Conservation (phyloP, 2,888 invertebrate species). For the Sminthurinus aureus region DNA sequence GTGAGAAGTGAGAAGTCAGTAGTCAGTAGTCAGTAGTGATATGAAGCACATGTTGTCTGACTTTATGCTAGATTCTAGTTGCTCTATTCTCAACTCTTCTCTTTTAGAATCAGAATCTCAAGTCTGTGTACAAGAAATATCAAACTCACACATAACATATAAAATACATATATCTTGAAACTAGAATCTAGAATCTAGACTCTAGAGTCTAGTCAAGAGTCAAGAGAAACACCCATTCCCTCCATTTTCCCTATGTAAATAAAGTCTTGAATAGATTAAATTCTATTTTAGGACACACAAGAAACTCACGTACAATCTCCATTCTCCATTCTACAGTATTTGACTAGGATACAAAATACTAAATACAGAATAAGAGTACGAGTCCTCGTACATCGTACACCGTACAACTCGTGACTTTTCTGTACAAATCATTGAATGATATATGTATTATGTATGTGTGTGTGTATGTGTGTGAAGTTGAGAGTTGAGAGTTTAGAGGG, state of each 20-base stretch:
- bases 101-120: background rate
- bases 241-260: slow-evolving; percentile 33
- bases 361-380: no score
- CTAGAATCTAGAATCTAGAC: no score
- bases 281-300: slow-evolving; percentile 37
- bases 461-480: background rate
- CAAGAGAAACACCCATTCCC: background rate
- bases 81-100: background rate
- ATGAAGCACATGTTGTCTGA: slow-evolving; percentile 30
- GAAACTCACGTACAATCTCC: slow-evolving; percentile 4
- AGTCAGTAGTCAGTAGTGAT: slow-evolving; percentile 6
- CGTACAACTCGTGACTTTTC: background rate
- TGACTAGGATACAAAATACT: no score
- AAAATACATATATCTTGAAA: no score
- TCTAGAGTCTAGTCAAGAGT: no score
- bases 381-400: no score
- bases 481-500: background rate
- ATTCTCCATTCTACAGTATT: background rate
- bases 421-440: background rate
- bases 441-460: background rate
- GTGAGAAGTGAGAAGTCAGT: background rate
- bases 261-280: slow-evolving; percentile 31
- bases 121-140: no score
- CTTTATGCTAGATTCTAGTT: no score
- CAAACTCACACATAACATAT: no score